Evolutionary conservation across 2,113 vertebrate species (phyloP), one percentile per base, ranked within the genome.

Genomic region (Neopipo cinnamomea): DNA sequence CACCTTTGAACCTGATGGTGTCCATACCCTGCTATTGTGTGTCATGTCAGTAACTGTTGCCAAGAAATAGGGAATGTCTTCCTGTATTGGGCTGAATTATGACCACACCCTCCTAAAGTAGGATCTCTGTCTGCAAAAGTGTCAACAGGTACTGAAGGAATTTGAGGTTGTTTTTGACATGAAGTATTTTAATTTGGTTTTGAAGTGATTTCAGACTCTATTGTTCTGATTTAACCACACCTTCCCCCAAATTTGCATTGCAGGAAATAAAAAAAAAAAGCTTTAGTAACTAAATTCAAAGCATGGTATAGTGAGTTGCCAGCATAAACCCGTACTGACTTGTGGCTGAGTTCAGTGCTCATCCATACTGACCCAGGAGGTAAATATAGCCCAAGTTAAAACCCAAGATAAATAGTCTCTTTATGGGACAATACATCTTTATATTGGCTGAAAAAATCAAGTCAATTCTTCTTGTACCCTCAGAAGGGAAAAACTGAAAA

Each of bases 361-460:
- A 87, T 83, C 89, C 56, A 8, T 74, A 70, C n/a, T 89, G 92
- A 91, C 92, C 79, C 31, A 78, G 39, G 37, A 93, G 37, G 56
- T 75, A 93, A 92, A 95, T 87, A 95, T 20, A 90, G 95, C 78
- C 49, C 44, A 78, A 89, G 70, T 8, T 11, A 49, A 71, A 95
- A 92, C 39, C 1, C 39, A 78, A 91, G 62, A 55, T 33, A 96
- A 93, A 93, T 68, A 89, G 56, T 79, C 23, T 84, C 23, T 33
- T 92, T 73, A 41, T 67, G 75, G 72, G 47, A 91, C 61, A 93
- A 68, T 72, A 7, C 10, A 25, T 92, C 68, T 91, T 95, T 90
- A 37, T 68, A 53, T n/a, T 95, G 91, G 80, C 61, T 58, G 72
- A 66, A 75, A 93, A 88, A 93, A 49, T 72, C 17, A 63, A 24